These are phyloP conservation scores for Centropus unirufus DNA, from an alignment of 2,113 vertebrate genomes.

Conservation along the genomic window DNA sequence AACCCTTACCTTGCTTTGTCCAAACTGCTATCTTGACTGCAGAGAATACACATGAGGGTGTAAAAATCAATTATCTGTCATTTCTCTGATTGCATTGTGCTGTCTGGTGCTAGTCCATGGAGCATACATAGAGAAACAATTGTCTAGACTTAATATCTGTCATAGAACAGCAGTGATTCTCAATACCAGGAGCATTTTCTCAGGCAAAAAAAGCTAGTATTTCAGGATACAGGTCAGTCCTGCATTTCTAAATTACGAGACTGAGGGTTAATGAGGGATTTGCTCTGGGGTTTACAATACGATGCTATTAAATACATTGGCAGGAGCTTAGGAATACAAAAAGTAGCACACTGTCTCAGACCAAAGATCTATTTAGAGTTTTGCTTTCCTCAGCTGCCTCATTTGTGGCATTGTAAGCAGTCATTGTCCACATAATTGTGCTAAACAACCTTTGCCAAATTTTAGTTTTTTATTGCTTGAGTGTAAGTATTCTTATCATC, in stretches of 20 bases:
- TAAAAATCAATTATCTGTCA: background rate
- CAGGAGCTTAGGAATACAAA: background rate
- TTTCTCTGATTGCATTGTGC: background rate
- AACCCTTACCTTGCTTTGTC: background rate
- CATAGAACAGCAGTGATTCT: background rate
- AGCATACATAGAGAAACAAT: background rate
- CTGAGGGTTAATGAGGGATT: background rate
- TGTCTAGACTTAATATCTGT: background rate
- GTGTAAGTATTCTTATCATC: background rate
- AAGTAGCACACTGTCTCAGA: background rate
- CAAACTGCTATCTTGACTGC: background rate
- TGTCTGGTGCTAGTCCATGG: background rate
- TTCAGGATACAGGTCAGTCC: background rate
- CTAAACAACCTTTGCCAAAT: background rate
- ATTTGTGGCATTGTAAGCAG: background rate
- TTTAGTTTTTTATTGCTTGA: background rate
- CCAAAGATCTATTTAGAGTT: background rate
- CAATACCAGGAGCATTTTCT: background rate
- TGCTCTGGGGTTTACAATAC: background rate
- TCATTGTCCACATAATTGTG: background rate
- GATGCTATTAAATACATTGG: background rate
- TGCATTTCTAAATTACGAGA: background rate
- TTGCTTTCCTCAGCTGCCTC: background rate
- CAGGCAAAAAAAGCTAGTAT: background rate
- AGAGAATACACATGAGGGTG: background rate